Conservation (phyloP, 1,140 invertebrate species). For the Mya arenaria region DNA sequence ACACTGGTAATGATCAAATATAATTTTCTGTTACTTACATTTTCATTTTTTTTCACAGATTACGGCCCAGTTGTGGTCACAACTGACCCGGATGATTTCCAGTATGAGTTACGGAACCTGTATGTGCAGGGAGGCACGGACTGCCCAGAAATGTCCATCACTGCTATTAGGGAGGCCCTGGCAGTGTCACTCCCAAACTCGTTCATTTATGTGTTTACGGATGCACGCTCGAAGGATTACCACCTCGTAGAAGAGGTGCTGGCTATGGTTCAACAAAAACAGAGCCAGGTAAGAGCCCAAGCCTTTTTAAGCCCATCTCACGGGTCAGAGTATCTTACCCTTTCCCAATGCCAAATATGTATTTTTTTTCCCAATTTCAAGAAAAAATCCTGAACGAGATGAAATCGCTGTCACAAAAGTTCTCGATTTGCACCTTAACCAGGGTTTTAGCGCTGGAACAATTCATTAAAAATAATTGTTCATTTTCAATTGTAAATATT, state of each 20-base stretch:
- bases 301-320: too few relatives aligned
- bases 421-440: too few relatives aligned
- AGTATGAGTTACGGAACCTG: conserved; percentile 83
- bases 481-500: too few relatives aligned
- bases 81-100: conserved; percentile 84
- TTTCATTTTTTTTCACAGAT: conserved; percentile 81
- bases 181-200: conserved; percentile 86
- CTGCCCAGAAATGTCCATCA: conserved; percentile 88
- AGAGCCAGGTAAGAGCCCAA: conserved; percentile 84
- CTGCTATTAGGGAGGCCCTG: conserved; percentile 86
- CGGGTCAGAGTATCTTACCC: not conserved
- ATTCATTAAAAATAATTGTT: too few relatives aligned
- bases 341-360: too few relatives aligned
- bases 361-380: too few relatives aligned
- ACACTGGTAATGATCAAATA: too few relatives aligned
- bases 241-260: conserved; percentile 85
- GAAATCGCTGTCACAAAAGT: too few relatives aligned
- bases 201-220: conserved; percentile 90
- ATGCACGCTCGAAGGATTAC: conserved; percentile 87
- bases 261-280: conserved; percentile 86
- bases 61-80: conserved; percentile 86
- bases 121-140: conserved; percentile 88
- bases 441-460: too few relatives aligned
- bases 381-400: too few relatives aligned
- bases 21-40: too few relatives aligned